Conservation (phyloP, 1,140 invertebrate genomes). For the Pogonognathellus flavescens region DNA sequence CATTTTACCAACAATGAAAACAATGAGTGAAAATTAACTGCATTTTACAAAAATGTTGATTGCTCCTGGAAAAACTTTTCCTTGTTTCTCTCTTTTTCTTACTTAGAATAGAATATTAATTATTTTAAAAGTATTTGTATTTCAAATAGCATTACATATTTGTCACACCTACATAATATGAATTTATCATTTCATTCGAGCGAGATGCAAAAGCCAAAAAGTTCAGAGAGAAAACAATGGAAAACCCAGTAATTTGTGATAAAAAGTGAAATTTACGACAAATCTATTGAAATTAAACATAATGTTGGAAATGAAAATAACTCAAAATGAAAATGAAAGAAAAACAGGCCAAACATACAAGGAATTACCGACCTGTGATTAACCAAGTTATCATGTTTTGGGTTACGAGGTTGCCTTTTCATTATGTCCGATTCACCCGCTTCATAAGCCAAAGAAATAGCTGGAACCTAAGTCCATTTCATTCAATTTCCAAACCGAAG, state of each 20-base stretch:
- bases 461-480: conserved; percentile 64
- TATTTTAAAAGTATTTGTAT: too few relatives aligned
- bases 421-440: conserved; percentile 96
- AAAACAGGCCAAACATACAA: conserved; percentile 48
- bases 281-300: background rate
- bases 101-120: too few relatives aligned
- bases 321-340: conserved; percentile 10
- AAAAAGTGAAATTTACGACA: background rate
- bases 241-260: conserved; percentile 30
- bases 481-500: conserved; percentile 43
- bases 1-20: conserved; percentile 5
- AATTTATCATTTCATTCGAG: conserved; percentile 6
- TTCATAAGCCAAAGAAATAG: conserved; percentile 85
- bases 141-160: background rate
- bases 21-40: too few relatives aligned
- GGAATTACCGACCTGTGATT: conserved; percentile 83
- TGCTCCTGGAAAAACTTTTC: too few relatives aligned
- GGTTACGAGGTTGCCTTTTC: conserved; percentile 95
- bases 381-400: conserved; percentile 94
- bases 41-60: too few relatives aligned
- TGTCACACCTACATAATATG: background rate
- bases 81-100: too few relatives aligned
- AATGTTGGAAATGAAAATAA: background rate
- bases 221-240: conserved; percentile 15
- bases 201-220: conserved; percentile 26